phyloP scores from a whole-genome alignment of 2,888 invertebrate species.

The Neoscelio sp. region DNA sequence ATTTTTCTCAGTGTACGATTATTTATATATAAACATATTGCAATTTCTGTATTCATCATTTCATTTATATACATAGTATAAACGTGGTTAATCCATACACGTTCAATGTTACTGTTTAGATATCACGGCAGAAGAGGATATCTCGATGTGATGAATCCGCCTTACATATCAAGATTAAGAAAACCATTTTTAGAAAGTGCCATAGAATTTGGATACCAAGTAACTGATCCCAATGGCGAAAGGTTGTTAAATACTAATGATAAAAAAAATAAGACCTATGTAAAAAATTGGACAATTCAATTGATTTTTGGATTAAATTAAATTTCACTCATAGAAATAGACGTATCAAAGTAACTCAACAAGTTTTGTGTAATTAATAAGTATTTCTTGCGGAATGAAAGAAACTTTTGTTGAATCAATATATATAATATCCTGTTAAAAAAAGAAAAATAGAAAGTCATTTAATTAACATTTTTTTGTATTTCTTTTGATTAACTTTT shows the following conservation, averaged over 20 bases:
- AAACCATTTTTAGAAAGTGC: conserved; percentile 88
- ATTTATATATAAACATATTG: neutral
- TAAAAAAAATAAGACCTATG: no score
- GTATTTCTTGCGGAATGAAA: no score
- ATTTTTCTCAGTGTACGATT: no score
- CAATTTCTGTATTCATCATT: neutral
- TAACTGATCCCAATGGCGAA: conserved; percentile 89
- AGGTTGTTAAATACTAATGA: conserved; percentile 62
- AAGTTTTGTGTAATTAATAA: no score
- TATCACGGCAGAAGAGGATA: conserved; percentile 89
- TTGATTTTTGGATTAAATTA: neutral
- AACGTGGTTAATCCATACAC: neutral
- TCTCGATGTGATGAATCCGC: conserved; percentile 87
- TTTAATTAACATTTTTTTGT: no score
- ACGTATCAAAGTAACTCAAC: no score
- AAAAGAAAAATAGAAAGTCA: no score
- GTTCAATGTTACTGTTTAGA: conserved; percentile 70
- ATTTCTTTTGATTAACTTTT: no score
- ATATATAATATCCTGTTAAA: no score
- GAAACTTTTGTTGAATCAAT: no score
- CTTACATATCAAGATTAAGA: conserved; percentile 87
- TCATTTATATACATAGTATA: neutral
- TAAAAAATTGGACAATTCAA: no score
- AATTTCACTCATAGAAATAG: no score
- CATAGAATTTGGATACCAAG: conserved; percentile 87